A percentile compares a stretch with the other conserved stretches of the same genome.
Conservation (phyloP, 2,113 vertebrate genomes). For the Zosterops lateralis region DNA sequence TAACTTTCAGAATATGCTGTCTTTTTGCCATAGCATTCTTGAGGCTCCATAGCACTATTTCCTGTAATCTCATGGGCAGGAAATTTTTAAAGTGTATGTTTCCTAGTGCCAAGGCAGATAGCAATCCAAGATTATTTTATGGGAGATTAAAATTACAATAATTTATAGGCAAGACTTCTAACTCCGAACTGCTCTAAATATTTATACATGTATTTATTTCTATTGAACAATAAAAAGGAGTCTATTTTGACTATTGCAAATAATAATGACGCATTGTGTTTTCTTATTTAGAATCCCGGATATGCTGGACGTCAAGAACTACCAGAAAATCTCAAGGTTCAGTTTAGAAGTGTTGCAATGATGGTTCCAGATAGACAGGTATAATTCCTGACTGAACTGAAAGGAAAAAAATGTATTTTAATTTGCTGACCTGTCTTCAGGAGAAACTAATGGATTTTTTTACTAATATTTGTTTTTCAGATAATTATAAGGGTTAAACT, state of each 20-base stretch:
- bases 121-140: background rate
- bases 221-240: background rate
- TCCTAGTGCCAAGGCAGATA: background rate
- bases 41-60: background rate
- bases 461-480: conserved; percentile 60
- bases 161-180: background rate
- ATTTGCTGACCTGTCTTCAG: background rate
- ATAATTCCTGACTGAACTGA: background rate
- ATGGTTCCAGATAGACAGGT: conserved; percentile 91
- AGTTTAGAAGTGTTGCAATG: conserved; percentile 88
- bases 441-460: background rate
- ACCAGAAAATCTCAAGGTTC: conserved; percentile 88
- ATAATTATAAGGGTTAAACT: conserved; percentile 92
- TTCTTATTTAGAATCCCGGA: conserved; percentile 82
- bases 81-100: background rate
- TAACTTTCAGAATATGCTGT: background rate
- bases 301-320: conserved; percentile 90
- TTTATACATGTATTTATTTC: background rate
- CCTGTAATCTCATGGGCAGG: background rate
- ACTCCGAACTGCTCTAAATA: background rate
- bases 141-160: background rate
- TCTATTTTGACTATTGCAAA: background rate
- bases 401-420: background rate
- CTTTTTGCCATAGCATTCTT: background rate
- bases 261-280: background rate